phyloP scores from a whole-genome alignment of 2,888 invertebrate genomes.

The Tetanocera ferruginea region DNA sequence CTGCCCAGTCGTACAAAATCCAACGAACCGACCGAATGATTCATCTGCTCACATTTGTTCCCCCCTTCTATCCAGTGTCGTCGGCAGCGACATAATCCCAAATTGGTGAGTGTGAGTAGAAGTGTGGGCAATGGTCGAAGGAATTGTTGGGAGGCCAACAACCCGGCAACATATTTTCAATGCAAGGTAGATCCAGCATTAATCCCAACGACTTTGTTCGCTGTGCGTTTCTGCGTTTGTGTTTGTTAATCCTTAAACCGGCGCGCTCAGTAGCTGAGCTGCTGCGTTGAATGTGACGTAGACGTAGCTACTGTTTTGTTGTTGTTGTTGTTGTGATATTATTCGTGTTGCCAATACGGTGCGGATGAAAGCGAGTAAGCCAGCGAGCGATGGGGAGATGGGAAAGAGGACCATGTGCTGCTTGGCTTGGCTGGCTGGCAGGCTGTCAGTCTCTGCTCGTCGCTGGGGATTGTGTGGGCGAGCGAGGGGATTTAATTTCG shows the following conservation, averaged over 20 bases:
- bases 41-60: slow-evolving; percentile 28
- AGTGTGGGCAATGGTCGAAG: background rate
- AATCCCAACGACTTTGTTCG: slow-evolving; percentile 65
- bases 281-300: slow-evolving; percentile 6
- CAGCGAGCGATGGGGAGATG: too few species aligned
- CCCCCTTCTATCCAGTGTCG: background rate
- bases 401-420: too few species aligned
- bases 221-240: slow-evolving; percentile 48
- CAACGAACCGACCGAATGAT: slow-evolving; percentile 14
- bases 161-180: slow-evolving; percentile 59
- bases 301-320: background rate
- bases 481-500: slow-evolving; percentile 66
- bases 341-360: background rate
- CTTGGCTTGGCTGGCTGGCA: background rate
- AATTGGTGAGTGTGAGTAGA: background rate
- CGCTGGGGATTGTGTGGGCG: slow-evolving; percentile 59
- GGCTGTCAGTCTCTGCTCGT: slow-evolving; percentile 24
- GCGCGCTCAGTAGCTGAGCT: slow-evolving; percentile 52
- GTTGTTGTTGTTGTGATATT: background rate
- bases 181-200: slow-evolving; percentile 63
- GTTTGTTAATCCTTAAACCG: slow-evolving; percentile 69
- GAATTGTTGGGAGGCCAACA: slow-evolving; percentile 7
- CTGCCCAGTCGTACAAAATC: slow-evolving; percentile 26
- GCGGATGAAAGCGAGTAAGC: too few species aligned
- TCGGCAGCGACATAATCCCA: slow-evolving; percentile 34